Percentiles rank a stretch among this genome's conserved stretches.
These are phyloP conservation scores for Microhierax caerulescens DNA, from an alignment of 2,797 vertebrate species.

Conservation along the genomic window DNA sequence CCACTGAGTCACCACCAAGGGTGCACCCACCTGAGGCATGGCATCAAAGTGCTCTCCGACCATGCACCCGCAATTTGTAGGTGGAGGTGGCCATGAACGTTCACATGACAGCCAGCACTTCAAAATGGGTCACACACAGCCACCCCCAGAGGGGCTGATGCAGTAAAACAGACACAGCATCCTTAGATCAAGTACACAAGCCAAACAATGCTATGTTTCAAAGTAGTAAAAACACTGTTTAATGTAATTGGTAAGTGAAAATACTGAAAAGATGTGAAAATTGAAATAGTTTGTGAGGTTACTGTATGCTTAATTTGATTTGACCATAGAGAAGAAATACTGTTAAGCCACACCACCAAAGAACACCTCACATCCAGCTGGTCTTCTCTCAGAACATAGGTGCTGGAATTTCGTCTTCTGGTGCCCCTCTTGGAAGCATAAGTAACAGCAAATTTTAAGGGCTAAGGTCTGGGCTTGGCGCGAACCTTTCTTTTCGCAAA, in stretches of 20 bases:
- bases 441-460: background rate
- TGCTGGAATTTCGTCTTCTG: background rate
- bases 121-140: accelerated
- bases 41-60: accelerated
- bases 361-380: background rate
- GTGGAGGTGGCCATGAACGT: background rate
- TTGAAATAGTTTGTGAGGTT: accelerated
- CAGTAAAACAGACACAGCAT: background rate
- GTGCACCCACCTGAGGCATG: background rate
- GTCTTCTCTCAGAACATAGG: background rate
- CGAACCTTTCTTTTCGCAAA: background rate
- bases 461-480: background rate
- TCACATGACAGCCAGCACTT: accelerated
- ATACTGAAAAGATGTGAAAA: background rate
- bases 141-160: no score
- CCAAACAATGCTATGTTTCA: no score
- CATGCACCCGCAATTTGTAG: accelerated
- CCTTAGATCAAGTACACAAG: accelerated
- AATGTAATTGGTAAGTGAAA: background rate
- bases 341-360: background rate
- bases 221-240: background rate
- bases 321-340: background rate
- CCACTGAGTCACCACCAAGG: background rate
- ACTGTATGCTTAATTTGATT: accelerated
- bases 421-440: background rate